Evolutionary conservation across 2,888 invertebrate species (phyloP).

Genomic region (Drosophila lutescens): DNA sequence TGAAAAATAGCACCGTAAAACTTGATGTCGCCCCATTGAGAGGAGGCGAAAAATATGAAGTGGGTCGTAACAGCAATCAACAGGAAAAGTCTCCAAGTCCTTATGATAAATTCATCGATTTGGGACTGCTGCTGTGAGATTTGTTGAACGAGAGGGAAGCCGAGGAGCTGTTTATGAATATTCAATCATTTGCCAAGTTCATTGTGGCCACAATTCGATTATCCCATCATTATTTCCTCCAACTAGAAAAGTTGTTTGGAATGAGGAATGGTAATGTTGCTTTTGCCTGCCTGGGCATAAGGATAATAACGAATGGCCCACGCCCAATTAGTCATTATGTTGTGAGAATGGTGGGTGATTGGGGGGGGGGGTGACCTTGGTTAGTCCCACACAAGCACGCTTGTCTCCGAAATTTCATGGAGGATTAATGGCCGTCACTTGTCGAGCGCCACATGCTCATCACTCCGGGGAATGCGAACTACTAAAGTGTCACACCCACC

Average conservation of each 20-base stretch:
- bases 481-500: background rate
- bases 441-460: background rate
- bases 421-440: conserved; percentile 23
- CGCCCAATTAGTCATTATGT: conserved; percentile 41
- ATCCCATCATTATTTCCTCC: conserved; percentile 7
- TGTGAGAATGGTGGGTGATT: no score
- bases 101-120: conserved; percentile 54
- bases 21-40: background rate
- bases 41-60: background rate
- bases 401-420: conserved; percentile 8
- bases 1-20: conserved; percentile 17
- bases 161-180: conserved; percentile 15
- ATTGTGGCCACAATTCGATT: conserved; percentile 18
- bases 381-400: no score
- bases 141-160: background rate
- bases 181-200: conserved; percentile 9
- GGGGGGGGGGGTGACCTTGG: no score
- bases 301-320: conserved; percentile 23
- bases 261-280: background rate
- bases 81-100: background rate
- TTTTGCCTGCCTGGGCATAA: background rate
- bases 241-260: background rate
- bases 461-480: no score
- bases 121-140: conserved; percentile 7
- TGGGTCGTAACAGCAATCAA: conserved; percentile 10